Percentiles rank a stretch among this genome's conserved stretches.
phyloP scores from a whole-genome alignment of 2,113 vertebrate genomes.

The Callospermophilus lateralis region DNA sequence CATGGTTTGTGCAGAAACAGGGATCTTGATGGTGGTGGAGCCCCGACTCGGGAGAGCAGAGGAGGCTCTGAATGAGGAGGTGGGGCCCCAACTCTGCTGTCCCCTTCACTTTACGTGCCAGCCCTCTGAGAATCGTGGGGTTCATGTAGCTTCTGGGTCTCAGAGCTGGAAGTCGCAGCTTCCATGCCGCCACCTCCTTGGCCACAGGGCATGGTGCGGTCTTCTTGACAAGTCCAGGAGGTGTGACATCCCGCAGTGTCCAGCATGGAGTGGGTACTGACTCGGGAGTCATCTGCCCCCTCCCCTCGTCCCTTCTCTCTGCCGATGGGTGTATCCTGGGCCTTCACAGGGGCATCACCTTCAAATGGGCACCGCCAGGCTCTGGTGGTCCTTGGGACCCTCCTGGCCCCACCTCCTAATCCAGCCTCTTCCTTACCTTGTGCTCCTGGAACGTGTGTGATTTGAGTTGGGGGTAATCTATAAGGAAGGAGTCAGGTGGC shows the following conservation, averaged over 20 bases:
- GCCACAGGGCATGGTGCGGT: rapidly evolving
- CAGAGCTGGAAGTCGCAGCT: not conserved
- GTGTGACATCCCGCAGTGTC: not conserved
- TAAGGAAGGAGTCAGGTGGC: not conserved
- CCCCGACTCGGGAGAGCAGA: not conserved
- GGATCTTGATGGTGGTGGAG: not conserved
- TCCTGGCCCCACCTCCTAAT: not conserved
- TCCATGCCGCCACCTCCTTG: not conserved
- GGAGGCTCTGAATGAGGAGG: not conserved
- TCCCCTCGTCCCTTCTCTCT: not conserved
- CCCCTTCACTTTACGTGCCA: rapidly evolving
- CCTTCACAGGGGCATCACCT: not conserved
- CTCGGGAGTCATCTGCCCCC: not conserved
- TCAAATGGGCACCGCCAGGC: not conserved
- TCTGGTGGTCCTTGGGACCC: not conserved
- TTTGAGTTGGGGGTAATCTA: rapidly evolving
- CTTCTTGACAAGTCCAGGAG: not conserved
- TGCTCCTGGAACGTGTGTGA: not conserved
- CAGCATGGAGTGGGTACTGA: not conserved
- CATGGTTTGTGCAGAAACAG: not conserved
- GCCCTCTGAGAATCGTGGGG: not conserved
- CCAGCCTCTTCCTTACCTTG: not conserved
- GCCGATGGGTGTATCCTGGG: rapidly evolving
- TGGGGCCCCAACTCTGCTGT: not conserved
- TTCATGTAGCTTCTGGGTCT: rapidly evolving